These are phyloP conservation scores for Labroides dimidiatus DNA, from an alignment of 2,797 vertebrate genomes.

Conservation along the genomic window DNA sequence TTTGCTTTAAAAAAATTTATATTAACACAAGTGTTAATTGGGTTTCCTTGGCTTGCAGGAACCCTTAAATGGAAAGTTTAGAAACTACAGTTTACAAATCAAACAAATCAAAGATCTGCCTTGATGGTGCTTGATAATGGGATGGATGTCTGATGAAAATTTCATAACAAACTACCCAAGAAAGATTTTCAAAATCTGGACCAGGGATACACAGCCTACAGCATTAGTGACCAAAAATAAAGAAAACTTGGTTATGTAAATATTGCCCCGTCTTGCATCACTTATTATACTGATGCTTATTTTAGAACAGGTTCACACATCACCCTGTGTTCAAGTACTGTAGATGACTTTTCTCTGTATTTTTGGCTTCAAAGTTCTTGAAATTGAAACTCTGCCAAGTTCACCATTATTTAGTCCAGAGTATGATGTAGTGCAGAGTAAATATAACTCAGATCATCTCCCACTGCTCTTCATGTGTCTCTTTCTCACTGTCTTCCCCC, in stretches of 20 bases:
- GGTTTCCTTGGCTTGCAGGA: no score
- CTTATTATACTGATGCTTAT: slow-evolving; percentile 4
- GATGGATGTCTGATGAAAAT: no score
- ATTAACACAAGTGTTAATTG: no score
- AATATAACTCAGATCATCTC: slow-evolving; percentile 52
- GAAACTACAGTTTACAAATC: no score
- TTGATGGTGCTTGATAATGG: no score
- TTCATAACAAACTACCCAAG: no score
- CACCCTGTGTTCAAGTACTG: slow-evolving; percentile 2
- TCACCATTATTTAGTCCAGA: slow-evolving; percentile 44
- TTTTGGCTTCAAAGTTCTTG: slow-evolving; percentile 23
- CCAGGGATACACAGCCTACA: neutral
- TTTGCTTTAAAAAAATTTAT: no score
- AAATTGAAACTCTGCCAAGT: slow-evolving; percentile 39
- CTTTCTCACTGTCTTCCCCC: slow-evolving; percentile 30
- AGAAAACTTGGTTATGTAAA: neutral
- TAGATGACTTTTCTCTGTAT: neutral
- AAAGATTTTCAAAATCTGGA: neutral
- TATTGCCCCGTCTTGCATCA: slow-evolving; percentile 18
- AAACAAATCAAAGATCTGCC: no score
- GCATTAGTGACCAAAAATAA: neutral
- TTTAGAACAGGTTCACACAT: slow-evolving; percentile 10
- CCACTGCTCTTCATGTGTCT: slow-evolving; percentile 22
- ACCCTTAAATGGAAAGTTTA: no score
- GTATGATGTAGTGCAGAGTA: slow-evolving; percentile 49